Evolutionary conservation across 2,113 vertebrate species (phyloP).

Genomic region (Theristicus caerulescens): DNA sequence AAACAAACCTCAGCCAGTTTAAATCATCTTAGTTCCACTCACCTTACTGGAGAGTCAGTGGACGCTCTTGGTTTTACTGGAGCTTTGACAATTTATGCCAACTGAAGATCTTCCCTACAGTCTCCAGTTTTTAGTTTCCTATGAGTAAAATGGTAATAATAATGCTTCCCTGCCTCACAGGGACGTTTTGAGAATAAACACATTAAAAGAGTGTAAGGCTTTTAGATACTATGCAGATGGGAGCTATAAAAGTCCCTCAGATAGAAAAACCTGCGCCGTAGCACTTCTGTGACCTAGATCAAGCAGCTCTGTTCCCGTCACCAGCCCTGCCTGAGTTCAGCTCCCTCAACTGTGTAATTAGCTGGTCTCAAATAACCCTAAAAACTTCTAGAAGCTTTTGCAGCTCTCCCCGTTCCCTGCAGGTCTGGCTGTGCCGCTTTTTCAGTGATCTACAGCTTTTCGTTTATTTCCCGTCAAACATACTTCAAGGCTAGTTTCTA

Average conservation of each 20-base stretch:
- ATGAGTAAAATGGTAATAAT: neutral
- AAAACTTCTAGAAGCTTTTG: slow-evolving; percentile 15
- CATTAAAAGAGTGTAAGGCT: neutral
- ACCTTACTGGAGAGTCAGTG: neutral
- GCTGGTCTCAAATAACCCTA: slow-evolving; percentile 24
- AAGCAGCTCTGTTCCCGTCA: neutral
- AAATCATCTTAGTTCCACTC: neutral
- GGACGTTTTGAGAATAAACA: neutral
- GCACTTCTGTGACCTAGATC: slow-evolving; percentile 48
- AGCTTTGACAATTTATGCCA: neutral
- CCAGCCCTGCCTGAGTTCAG: neutral
- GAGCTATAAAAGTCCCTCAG: slow-evolving; percentile 44
- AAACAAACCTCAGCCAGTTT: neutral
- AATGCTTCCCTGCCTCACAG: neutral
- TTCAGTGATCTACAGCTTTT: neutral
- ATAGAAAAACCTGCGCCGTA: neutral
- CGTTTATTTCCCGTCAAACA: neutral
- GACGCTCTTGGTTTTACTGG: neutral
- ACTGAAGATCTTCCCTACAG: neutral
- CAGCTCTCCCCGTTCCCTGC: neutral
- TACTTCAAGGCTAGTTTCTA: neutral
- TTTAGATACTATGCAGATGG: neutral
- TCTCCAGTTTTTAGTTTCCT: neutral
- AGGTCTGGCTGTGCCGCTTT: neutral
- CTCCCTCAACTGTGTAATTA: slow-evolving; percentile 51